Evolutionary conservation across 2,888 invertebrate species (phyloP).

Genomic region (Anorthoa munda): DNA sequence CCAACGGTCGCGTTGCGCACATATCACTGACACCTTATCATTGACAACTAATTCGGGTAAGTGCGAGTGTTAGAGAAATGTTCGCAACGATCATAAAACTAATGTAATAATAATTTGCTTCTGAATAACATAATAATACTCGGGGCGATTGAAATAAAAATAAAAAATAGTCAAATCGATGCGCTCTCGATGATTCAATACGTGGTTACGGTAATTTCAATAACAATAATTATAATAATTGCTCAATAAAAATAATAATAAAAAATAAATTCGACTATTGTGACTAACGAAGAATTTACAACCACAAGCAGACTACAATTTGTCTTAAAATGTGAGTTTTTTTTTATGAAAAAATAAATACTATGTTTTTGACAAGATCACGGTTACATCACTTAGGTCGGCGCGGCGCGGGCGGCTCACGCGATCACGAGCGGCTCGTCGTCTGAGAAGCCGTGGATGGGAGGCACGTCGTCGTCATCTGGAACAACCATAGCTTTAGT

Average conservation of each 20-base stretch:
- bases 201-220: conserved; percentile 23
- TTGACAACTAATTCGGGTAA: conserved; percentile 64
- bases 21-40: conserved; percentile 62
- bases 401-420: conserved; percentile 81
- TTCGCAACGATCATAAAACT: conserved; percentile 62
- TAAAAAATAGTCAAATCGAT: conserved; percentile 54
- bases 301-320: conserved; percentile 45
- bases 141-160: conserved; percentile 60
- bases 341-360: conserved; percentile 77
- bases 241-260: background rate
- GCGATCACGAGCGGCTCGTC: conserved; percentile 98
- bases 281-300: conserved; percentile 43
- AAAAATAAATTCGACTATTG: conserved; percentile 44
- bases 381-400: conserved; percentile 75
- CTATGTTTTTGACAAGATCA: conserved; percentile 83
- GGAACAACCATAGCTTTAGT: conserved; percentile 54
- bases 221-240: conserved; percentile 11
- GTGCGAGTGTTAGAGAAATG: conserved; percentile 39
- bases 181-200: conserved; percentile 34
- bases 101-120: conserved; percentile 65
- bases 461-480: conserved; percentile 97
- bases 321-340: conserved; percentile 42
- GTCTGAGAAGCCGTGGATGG: conserved; percentile 97
- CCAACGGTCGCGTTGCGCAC: conserved; percentile 72
- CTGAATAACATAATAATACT: conserved; percentile 77